Conservation (phyloP, 2,797 vertebrate species). For the Sphaeramia orbicularis region DNA sequence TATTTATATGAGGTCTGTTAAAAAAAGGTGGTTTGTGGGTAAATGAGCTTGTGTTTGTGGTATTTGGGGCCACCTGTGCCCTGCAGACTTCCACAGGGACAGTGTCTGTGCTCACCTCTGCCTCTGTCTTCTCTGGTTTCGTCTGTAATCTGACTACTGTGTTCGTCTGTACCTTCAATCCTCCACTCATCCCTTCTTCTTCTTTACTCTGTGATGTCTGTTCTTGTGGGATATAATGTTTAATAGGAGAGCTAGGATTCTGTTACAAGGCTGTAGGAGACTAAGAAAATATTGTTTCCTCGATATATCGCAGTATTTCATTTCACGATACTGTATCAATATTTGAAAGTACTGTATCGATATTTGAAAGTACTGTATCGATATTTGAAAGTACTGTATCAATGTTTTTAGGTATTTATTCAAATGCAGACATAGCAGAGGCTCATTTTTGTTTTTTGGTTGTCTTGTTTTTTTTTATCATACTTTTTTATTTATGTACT, state of each 20-base stretch:
- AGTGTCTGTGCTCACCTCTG: constrained; percentile 36
- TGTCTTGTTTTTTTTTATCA: no score
- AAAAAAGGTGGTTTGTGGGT: background rate
- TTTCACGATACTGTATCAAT: no score
- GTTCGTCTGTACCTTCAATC: background rate
- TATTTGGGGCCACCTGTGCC: constrained; percentile 54
- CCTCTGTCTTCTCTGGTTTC: constrained; percentile 13
- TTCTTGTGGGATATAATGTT: background rate
- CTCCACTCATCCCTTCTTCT: background rate
- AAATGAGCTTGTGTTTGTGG: constrained; percentile 14
- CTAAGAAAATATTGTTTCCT: no score
- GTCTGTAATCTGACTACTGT: background rate
- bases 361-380: no score
- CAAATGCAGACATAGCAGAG: no score
- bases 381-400: no score
- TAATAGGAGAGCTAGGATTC: background rate
- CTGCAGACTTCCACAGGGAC: constrained; percentile 33
- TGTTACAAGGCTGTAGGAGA: no score
- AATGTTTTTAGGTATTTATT: no score
- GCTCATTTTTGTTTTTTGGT: no score
- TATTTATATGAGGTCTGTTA: constrained; percentile 4
- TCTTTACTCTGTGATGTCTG: background rate
- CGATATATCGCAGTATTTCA: no score
- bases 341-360: no score
- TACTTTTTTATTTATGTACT: no score